Conservation (phyloP, 2,888 invertebrate genomes). For the Dysmachus trigonus region DNA sequence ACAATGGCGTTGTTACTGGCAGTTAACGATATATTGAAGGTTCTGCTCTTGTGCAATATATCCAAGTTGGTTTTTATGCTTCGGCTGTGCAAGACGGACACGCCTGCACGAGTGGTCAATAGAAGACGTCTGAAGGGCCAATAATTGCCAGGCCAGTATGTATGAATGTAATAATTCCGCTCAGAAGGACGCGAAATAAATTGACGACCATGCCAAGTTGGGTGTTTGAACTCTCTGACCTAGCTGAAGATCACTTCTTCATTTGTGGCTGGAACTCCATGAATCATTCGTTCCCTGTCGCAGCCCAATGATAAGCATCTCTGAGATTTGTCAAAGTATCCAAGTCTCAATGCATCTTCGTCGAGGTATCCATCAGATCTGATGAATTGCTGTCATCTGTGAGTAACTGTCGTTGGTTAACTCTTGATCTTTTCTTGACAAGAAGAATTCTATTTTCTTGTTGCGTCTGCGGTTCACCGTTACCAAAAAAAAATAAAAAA, state of each 20-base stretch:
- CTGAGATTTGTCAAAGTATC: conserved; percentile 22
- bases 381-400: conserved; percentile 39
- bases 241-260: conserved; percentile 11
- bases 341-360: conserved; percentile 30
- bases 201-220: conserved; percentile 23
- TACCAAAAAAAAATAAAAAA: background rate
- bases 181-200: conserved; percentile 8
- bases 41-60: background rate
- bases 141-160: background rate
- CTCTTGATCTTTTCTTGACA: conserved; percentile 17
- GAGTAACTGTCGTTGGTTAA: conserved; percentile 26
- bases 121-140: background rate
- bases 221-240: conserved; percentile 29
- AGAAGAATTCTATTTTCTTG: conserved; percentile 14
- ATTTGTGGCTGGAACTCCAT: background rate
- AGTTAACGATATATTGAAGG: background rate
- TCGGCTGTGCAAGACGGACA: background rate
- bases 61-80: background rate
- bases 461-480: background rate
- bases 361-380: conserved; percentile 6
- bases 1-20: background rate
- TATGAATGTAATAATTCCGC: background rate
- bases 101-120: background rate
- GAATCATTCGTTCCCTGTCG: background rate
- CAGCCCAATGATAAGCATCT: conserved; percentile 19